Percentiles rank a stretch among this genome's conserved stretches.
phyloP scores from a whole-genome alignment of 2,113 vertebrate species.

The Hiodon tergisus region DNA sequence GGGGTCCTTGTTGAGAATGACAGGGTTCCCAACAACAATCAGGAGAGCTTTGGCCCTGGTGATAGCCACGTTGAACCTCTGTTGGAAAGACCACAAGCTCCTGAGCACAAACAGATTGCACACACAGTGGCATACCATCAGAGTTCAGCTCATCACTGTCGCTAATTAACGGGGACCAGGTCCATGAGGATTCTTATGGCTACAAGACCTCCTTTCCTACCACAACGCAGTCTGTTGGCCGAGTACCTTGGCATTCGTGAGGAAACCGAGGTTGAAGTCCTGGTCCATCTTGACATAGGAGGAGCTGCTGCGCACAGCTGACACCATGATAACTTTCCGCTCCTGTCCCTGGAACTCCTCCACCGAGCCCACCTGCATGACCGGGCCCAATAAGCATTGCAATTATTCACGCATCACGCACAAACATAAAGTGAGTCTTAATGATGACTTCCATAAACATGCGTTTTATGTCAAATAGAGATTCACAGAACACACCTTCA shows the following conservation, averaged over 20 bases:
- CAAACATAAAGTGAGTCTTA: not conserved
- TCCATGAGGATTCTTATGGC: too few relatives aligned
- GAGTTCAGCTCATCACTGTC: too few relatives aligned
- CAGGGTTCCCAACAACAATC: slow-evolving; percentile 83
- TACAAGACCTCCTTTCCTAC: too few relatives aligned
- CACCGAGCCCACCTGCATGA: slow-evolving; percentile 80
- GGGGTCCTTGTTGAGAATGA: slow-evolving; percentile 71
- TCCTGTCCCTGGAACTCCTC: slow-evolving; percentile 96
- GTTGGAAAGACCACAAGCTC: slow-evolving; percentile 11
- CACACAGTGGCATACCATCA: not conserved
- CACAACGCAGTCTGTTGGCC: not conserved
- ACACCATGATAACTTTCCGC: slow-evolving; percentile 77
- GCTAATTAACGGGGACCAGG: too few relatives aligned
- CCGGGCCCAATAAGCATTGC: too few relatives aligned
- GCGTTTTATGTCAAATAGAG: not conserved
- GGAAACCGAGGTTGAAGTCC: slow-evolving; percentile 81
- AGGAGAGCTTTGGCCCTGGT: slow-evolving; percentile 86
- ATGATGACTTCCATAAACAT: too few relatives aligned
- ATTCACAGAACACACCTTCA: slow-evolving; percentile 66
- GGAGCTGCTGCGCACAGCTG: slow-evolving; percentile 78
- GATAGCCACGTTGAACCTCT: slow-evolving; percentile 90
- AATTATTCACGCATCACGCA: too few relatives aligned
- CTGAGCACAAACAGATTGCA: not conserved
- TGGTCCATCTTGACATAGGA: slow-evolving; percentile 71
- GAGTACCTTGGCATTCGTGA: slow-evolving; percentile 81